These are phyloP conservation scores for Hetaerina americana DNA, from an alignment of 1,140 invertebrate genomes.

Conservation along the genomic window DNA sequence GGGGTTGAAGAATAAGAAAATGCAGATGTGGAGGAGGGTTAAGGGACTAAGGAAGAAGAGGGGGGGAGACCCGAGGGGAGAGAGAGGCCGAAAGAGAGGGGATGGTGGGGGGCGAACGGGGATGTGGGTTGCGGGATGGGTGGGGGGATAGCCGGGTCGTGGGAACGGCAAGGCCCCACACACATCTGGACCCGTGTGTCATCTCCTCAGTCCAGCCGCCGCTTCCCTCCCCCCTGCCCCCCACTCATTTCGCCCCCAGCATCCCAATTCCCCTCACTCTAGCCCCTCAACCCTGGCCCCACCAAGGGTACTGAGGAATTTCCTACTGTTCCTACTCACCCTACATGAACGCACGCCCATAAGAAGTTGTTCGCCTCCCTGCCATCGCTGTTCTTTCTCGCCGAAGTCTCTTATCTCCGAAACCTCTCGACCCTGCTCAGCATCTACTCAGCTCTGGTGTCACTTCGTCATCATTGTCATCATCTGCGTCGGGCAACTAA, in stretches of 20 bases:
- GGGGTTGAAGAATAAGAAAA: too few relatives aligned
- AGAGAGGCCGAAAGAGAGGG: neutral
- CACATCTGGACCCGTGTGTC: neutral
- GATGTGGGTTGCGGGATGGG: neutral
- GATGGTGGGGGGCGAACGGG: neutral
- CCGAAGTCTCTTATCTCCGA: too few relatives aligned
- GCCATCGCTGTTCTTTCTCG: too few relatives aligned
- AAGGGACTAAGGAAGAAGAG: too few relatives aligned
- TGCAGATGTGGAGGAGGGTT: too few relatives aligned
- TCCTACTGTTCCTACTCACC: neutral
- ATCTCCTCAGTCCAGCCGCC: neutral
- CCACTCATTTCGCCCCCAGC: neutral
- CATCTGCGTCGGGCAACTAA: too few relatives aligned
- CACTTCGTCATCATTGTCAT: too few relatives aligned
- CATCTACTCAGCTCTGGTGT: too few relatives aligned
- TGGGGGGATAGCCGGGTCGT: neutral
- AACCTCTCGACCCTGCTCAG: too few relatives aligned
- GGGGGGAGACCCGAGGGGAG: too few relatives aligned
- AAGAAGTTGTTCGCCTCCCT: too few relatives aligned
- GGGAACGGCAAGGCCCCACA: neutral
- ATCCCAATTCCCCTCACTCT: neutral
- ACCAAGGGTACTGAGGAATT: neutral
- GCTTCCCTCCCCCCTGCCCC: neutral
- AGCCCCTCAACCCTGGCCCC: neutral
- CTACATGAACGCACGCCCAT: neutral